Base-by-base conservation (phyloP, 1,140 invertebrate genomes). In the Caenorhabditis tropicalis region DNA sequence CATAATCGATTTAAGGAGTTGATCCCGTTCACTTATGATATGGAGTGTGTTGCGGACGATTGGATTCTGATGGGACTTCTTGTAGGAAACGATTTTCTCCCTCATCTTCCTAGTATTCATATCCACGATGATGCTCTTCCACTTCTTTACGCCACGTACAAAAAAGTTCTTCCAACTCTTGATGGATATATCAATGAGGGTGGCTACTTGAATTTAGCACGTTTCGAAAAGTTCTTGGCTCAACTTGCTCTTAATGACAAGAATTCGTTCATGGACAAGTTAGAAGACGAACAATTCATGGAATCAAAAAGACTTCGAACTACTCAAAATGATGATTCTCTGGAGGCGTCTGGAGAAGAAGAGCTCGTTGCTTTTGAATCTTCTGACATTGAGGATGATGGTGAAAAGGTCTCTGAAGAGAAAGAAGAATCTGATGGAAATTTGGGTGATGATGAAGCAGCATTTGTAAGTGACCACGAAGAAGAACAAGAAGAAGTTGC, bases 21-120 rank as follows among this genome's bases (percentile, higher is more conserved):
- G 39, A 88, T 96, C 29, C 91, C 92, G 0, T 96, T 95, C 92
- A 87, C 92, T 4, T 96, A 94, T 91, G 94, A 96, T 91, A 92
- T 97, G 83, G 96, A 97, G 89, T 94, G 94, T 51, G 36, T 88
- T 19, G 82, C 93, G 65, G 98, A 99, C 92, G 98, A 99, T 92
- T 99, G 97, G 97, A 97, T 99, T 0, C 98, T 99, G 91, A 98
- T 99, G 96, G 99, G 97, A 92, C 99, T 99, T 92, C 99, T 99
- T 93, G 84, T 85, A n/a, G 98, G 98, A 49, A 99, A 99, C 92
- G 98, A 99, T 93, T 99, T 99, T 92, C 91, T 99, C 87, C 98
- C 98, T 16, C 98, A 99, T 93, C 93, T 99, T 82, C 98, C 98
- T 19, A 94, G 97, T 91, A 93, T 99, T 90, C 96, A 98, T 91